A percentile compares a stretch with the other conserved stretches of the same genome.
phyloP scores from a whole-genome alignment of 2,797 vertebrate species.

The Anguilla obscura region DNA sequence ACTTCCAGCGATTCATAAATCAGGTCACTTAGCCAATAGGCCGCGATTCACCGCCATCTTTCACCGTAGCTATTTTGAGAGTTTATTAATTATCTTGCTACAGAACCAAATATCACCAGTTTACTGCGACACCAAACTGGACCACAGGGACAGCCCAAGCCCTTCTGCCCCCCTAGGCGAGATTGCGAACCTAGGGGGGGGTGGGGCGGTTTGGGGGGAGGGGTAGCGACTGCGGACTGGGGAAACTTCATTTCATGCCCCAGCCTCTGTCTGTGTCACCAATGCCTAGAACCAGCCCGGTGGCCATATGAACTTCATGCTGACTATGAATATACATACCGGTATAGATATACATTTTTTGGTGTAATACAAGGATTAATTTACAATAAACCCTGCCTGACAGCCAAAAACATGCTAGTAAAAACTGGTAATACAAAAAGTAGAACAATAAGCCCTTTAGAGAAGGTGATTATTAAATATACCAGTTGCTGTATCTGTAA shows the following conservation, averaged over 20 bases:
- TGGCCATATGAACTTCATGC: background rate
- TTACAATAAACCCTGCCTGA: background rate
- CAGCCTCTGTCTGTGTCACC: no score
- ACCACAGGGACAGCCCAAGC: no score
- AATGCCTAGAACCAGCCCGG: background rate
- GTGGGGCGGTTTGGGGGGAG: no score
- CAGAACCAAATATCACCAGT: conserved; percentile 18
- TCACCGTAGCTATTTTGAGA: background rate
- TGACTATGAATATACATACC: background rate
- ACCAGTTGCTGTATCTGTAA: background rate
- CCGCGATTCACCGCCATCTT: conserved; percentile 17
- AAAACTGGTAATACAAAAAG: background rate
- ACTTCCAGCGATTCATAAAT: conserved; percentile 31
- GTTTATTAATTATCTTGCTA: conserved; percentile 17
- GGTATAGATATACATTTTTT: conserved; percentile 11
- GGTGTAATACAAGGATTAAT: background rate
- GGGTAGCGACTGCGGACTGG: no score
- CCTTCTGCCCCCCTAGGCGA: no score
- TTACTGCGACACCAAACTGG: background rate
- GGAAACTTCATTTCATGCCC: no score
- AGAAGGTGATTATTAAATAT: background rate
- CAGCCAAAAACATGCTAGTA: background rate
- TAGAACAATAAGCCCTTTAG: background rate
- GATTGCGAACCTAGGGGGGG: no score
- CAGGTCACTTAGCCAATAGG: conserved; percentile 23